Base-by-base conservation (phyloP, 92 coral and sea anemone genomes). In the Bergia sp. region DNA sequence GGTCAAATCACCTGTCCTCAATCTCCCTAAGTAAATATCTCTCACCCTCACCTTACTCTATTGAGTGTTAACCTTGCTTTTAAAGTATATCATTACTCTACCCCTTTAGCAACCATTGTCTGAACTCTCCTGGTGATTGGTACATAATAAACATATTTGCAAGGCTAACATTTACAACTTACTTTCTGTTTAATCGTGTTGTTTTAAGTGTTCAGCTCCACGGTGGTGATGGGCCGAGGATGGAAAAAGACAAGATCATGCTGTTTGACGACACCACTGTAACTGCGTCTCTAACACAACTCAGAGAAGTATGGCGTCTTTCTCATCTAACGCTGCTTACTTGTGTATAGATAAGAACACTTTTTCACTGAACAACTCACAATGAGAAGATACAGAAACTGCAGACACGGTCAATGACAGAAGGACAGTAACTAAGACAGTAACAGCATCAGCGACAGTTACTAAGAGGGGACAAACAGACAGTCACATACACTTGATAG, bases 141-240 rank as follows among this genome's bases (percentile, higher is more conserved):
- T 53, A 53, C 58, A 53, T 53, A 15, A 53, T 2, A 53, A 53
- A 37, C 39, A 7, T 72, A 39, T 36, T 8, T 29, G 2, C n/a
- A 9, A 29, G 37, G 75, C 75, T 20, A 2, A 69, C 29, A 7
- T 37, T 29, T 72, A 36, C 76, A 72, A 72, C 16, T 73, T 6
- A 73, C 58, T 53, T 53, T 53, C 12, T 72, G 43, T 8, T 37
- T 37, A 72, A 72, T 37, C 18, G 53, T 88, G 50, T 45, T 47
- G n/a, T 49, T 9, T 69, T 15, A 61, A 97, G 99, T 49, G 93
- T 95, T 77, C 90, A 96, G 58, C 93, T 91, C 18, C 95, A 92
- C 76, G 95, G 92, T 69, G 99, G 99, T 4, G 98, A 94, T 41
- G 96, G 94, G 21, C 91, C 89, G 61, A 98, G 99, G 74, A 94